Base-by-base conservation (phyloP, 2,888 invertebrate genomes). In the Drosophila buzzatii region DNA sequence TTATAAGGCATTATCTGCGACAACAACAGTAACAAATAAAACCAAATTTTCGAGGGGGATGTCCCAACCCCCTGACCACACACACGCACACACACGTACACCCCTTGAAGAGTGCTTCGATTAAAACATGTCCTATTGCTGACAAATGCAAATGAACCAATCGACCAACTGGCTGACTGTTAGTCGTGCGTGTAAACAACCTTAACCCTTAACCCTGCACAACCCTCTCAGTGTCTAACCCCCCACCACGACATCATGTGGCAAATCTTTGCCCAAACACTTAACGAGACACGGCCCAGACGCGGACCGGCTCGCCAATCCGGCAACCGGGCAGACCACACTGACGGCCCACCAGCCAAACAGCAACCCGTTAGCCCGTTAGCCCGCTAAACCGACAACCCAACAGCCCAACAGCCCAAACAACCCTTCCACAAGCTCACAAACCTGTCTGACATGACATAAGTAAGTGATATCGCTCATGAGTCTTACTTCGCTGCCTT, bases 401-500 rank as follows among this genome's bases (percentile, higher is more conserved):
- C 39, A 51, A 52, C 44, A 23, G 2, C 72, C 41, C 16, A 33
- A 33, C 20, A 27, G 16, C 68, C 45, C 59, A 52, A 33, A 20
- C 57, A 57, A 73, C 68, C 72, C 76, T 72, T 80, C 33, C 49
- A 52, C 45, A 42, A 45, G 35, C 51, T 35, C 53, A 6, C 39
- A 55, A 87, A 88, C 89, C 87, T 81, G 89, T 89, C 81, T 72
- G 79, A 83, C 81, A 76, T 86, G 86, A 86, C 81, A 89, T 78
- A 79, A 83, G 89, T 89, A 85, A 89, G 87, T 85, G 85, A 85
- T 85, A 89, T 66, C 85, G 76, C 82, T 86, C 85, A 81, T 79
- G 85, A 84, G 84, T 81, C 70, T 65, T 76, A 73, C 84, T 57
- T 16, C 56, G 56, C 65, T 53, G 58, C 12, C 52, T 47, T 18